Percentiles rank a stretch among this genome's conserved stretches.
Evolutionary conservation across 2,797 vertebrate species (phyloP).

Genomic region (Novumbra hubbsi): DNA sequence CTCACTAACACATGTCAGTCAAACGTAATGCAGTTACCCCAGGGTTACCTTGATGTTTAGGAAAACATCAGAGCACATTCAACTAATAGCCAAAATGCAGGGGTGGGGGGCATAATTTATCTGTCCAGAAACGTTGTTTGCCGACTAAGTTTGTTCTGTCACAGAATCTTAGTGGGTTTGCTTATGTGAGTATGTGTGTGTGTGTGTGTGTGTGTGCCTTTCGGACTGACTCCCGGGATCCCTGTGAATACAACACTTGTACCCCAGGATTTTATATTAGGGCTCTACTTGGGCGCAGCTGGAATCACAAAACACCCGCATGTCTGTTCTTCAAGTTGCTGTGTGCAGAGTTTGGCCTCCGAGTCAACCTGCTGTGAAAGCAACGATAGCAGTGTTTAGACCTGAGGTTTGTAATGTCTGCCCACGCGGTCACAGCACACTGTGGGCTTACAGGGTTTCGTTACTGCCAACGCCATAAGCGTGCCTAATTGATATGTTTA

Average conservation of each 20-base stretch:
- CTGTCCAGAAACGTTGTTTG: conserved; percentile 34
- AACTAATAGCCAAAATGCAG: conserved; percentile 36
- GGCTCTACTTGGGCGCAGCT: conserved; percentile 48
- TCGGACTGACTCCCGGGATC: conserved; percentile 30
- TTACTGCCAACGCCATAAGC: not conserved
- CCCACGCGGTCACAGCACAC: conserved; percentile 3
- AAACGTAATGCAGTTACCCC: conserved; percentile 40
- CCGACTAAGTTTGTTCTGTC: conserved; percentile 52
- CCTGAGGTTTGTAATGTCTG: conserved; percentile 45
- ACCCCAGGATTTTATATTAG: conserved; percentile 38
- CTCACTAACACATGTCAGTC: conserved; percentile 41
- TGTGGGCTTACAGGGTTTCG: conserved; percentile 20
- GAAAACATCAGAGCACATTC: conserved; percentile 42
- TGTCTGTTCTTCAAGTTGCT: conserved; percentile 36
- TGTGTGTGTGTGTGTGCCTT: conserved; percentile 28
- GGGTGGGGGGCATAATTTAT: conserved; percentile 32
- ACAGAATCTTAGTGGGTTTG: conserved; percentile 47
- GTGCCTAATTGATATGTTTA: not conserved
- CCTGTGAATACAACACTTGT: conserved; percentile 47
- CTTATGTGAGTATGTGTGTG: conserved; percentile 35
- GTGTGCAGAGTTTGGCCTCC: conserved; percentile 33
- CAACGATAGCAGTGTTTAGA: conserved; percentile 42
- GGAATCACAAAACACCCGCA: conserved; percentile 52
- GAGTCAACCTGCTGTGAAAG: conserved; percentile 48
- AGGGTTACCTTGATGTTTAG: conserved; percentile 43